Conservation (phyloP, 2,113 vertebrate genomes). For the Ammodytes marinus region DNA sequence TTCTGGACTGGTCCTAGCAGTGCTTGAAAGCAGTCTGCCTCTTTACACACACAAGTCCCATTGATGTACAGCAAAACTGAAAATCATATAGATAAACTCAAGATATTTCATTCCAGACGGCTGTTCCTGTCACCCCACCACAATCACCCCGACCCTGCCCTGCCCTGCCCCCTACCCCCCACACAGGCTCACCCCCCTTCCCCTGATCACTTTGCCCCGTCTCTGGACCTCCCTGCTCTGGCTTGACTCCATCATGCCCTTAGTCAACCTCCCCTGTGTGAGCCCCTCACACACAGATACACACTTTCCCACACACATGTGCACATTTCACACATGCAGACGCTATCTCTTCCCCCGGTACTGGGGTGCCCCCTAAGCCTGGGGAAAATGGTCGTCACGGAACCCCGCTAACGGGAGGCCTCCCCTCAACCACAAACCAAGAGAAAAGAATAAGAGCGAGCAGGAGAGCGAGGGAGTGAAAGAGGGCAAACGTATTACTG, state of each 20-base stretch:
- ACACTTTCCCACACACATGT: slow-evolving; percentile 71
- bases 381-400: slow-evolving; percentile 82
- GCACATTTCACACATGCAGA: slow-evolving; percentile 71
- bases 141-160: slow-evolving; percentile 26
- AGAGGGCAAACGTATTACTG: slow-evolving; percentile 66
- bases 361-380: slow-evolving; percentile 72
- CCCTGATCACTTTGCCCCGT: slow-evolving; percentile 66
- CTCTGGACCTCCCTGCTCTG: slow-evolving; percentile 82
- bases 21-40: slow-evolving; percentile 52
- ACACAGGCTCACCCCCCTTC: slow-evolving; percentile 18
- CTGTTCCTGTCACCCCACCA: slow-evolving; percentile 57
- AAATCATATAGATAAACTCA: slow-evolving; percentile 47
- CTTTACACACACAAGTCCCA: slow-evolving; percentile 44
- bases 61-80: slow-evolving; percentile 51
- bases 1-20: slow-evolving; percentile 29
- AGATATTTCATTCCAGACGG: slow-evolving; percentile 52
- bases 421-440: slow-evolving; percentile 75
- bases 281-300: slow-evolving; percentile 58
- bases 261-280: slow-evolving; percentile 71
- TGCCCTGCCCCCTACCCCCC: not conserved
- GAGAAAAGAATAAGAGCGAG: slow-evolving; percentile 71
- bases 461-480: slow-evolving; percentile 15
- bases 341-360: slow-evolving; percentile 57
- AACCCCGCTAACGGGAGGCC: slow-evolving; percentile 80
- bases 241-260: slow-evolving; percentile 81